Evolutionary conservation across 35 echinoderm and acorn worm species (phyloP).

Genomic region (Apostichopus japonicus): DNA sequence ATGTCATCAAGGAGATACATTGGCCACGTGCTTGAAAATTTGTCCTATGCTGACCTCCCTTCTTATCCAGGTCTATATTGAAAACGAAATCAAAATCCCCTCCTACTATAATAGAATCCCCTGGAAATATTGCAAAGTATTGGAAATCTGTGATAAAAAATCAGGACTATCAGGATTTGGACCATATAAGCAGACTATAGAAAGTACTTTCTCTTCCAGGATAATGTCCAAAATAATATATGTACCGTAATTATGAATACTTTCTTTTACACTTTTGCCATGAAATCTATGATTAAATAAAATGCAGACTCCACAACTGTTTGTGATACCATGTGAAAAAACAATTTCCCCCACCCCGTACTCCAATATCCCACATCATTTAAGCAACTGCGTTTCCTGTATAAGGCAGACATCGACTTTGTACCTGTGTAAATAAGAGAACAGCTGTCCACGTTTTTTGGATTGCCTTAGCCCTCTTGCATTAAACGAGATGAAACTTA

Average conservation of each 20-base stretch:
- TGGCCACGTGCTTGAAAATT: too few species aligned
- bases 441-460: conserved; percentile 22
- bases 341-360: conserved; percentile 32
- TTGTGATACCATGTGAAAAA: background rate
- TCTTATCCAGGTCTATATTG: too few species aligned
- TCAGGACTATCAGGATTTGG: conserved; percentile 1
- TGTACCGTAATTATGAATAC: conserved; percentile 7
- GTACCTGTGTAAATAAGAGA: conserved; percentile 43
- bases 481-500: too few species aligned
- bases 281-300: too few species aligned
- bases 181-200: conserved; percentile 11
- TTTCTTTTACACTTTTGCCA: background rate
- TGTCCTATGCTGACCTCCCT: too few species aligned
- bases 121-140: background rate
- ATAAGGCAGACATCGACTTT: conserved; percentile 25
- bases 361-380: background rate
- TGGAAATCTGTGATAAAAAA: background rate
- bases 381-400: conserved; percentile 21
- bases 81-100: too few species aligned
- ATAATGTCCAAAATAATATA: conserved; percentile 10
- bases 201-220: background rate
- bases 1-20: too few species aligned
- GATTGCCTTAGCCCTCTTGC: too few species aligned
- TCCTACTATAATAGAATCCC: conserved; percentile 46
- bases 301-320: conserved; percentile 25